phyloP scores from a whole-genome alignment of 2,888 invertebrate genomes.

The Onthophagus sagittarius region DNA sequence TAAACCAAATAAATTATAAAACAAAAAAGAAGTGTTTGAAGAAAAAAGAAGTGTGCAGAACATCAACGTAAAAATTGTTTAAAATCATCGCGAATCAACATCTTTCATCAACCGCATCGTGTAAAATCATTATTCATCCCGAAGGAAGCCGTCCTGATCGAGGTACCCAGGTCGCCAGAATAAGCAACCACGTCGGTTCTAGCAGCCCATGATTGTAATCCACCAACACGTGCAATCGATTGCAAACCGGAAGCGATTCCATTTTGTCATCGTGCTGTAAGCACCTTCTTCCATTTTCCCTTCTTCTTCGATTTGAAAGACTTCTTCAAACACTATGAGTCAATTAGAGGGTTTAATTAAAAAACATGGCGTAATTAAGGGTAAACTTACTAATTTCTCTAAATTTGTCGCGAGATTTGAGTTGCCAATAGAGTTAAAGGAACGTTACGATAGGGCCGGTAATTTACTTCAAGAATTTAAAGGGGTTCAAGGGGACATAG shows the following conservation, averaged over 20 bases:
- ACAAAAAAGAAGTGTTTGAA: no score
- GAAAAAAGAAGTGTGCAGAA: no score
- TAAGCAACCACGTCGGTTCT: not conserved
- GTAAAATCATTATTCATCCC: not conserved
- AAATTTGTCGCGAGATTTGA: not conserved
- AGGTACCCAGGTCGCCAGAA: not conserved
- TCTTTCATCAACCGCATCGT: not conserved
- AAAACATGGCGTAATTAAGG: not conserved
- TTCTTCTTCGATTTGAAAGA: not conserved
- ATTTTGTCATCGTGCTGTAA: not conserved
- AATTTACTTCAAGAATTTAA: not conserved
- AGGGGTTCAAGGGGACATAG: not conserved
- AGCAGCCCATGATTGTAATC: not conserved
- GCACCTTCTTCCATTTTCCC: not conserved
- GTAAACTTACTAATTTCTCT: not conserved
- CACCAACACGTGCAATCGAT: not conserved
- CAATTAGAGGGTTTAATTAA: not conserved
- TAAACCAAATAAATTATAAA: no score
- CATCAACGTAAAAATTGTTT: no score
- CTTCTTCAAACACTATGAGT: not conserved
- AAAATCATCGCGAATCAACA: no score
- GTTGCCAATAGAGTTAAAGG: not conserved
- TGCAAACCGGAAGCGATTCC: not conserved
- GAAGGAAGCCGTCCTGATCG: not conserved
- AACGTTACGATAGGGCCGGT: not conserved